Percentiles rank a stretch among this genome's conserved stretches.
phyloP scores from a whole-genome alignment of 2,888 invertebrate genomes.

The Drosophila rubida region DNA sequence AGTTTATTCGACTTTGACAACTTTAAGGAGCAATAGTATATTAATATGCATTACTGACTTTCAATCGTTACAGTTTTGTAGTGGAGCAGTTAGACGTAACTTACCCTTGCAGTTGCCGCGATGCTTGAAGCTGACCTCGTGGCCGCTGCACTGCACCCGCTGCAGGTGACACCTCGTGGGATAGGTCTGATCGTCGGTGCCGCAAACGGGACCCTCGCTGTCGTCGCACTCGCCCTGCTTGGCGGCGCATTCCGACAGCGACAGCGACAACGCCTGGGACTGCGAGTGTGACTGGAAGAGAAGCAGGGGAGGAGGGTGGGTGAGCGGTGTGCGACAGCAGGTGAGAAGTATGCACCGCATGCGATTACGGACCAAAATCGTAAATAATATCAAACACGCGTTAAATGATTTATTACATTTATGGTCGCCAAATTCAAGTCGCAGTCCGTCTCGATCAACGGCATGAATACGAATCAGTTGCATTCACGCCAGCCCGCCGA shows the following conservation, averaged over 20 bases:
- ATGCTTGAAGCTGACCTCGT: conserved; percentile 89
- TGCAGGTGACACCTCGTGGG: conserved; percentile 92
- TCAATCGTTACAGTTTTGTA: no score
- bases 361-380: conserved; percentile 46
- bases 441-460: conserved; percentile 46
- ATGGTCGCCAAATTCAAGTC: conserved; percentile 68
- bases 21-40: no score
- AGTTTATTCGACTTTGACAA: no score
- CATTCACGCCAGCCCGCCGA: conserved; percentile 21
- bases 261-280: conserved; percentile 53
- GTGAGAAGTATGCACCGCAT: conserved; percentile 48
- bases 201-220: conserved; percentile 84
- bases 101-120: conserved; percentile 91
- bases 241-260: conserved; percentile 84
- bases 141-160: conserved; percentile 91
- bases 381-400: conserved; percentile 75
- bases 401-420: conserved; percentile 79
- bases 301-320: background rate
- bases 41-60: no score
- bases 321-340: conserved; percentile 45
- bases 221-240: conserved; percentile 85
- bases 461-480: conserved; percentile 72
- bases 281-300: conserved; percentile 1
- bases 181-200: conserved; percentile 92
- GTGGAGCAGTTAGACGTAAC: no score